Base-by-base conservation (phyloP, 2,113 vertebrate species). In the Indicator maculatus region DNA sequence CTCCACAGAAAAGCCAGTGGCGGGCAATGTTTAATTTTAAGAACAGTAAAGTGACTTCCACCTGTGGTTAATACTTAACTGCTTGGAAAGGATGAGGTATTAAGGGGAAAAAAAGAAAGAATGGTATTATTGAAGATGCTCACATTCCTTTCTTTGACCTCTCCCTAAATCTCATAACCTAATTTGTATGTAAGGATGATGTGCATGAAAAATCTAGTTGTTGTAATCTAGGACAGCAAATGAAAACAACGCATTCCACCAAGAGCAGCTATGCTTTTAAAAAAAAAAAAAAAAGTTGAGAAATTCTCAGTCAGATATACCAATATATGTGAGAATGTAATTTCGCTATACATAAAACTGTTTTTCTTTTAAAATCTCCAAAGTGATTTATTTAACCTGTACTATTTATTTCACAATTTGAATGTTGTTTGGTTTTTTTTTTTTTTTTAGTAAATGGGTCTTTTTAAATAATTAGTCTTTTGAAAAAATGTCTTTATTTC, bases 1-100 rank as follows among this genome's bases (percentile, higher is more conserved):
- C 16, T 83, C 41, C 38, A 67, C 8, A 59, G 33, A 63, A 21
- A 83, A 73, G 47, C 4, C 56, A 84, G 21, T 26, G 16, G 30
- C 86, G 58, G 63, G 55, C 30, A 87, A 79, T 76, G 90, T 73
- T 90, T 90, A 59, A 83, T 91, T 89, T 88, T 83, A 90, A 84
- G 73, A 88, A 86, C 8, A 81, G 33, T 72, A 84, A 92, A 84
- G 59, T 31, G 60, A 84, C 71, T 86, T 84, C 36, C 30, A 52
- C 55, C 50, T 72, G 23, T 61, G 39, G 39, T 56, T 83, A 89
- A 79, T 89, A 91, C 61, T 72, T 78, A 74, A 31, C 61, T 90
- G 52, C 36, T 74, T 81, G 60, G 41, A 71, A 80, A 6, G 30
- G 31, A 89, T 67, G 21, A 88, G 55, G 26, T 73, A 15, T 26